These are phyloP conservation scores for Festucalex cinctus DNA, from an alignment of 2,113 vertebrate genomes.

Conservation along the genomic window DNA sequence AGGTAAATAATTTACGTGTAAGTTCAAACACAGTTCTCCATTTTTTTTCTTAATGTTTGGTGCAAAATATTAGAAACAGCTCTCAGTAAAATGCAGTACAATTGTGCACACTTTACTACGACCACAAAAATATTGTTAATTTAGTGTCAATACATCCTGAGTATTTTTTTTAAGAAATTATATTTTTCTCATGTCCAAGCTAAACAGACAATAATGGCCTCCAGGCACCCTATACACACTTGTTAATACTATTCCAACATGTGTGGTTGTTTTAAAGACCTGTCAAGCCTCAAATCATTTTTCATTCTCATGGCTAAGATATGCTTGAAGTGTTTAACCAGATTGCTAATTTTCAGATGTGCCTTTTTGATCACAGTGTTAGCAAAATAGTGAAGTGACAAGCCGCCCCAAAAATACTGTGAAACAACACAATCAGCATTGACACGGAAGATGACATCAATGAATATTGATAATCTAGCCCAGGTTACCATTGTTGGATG, in stretches of 20 bases:
- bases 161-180: background rate
- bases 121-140: too few relatives aligned
- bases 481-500: background rate
- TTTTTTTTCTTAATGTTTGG: too few relatives aligned
- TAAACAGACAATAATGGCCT: background rate
- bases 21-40: slow-evolving; percentile 25
- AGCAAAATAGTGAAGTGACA: background rate
- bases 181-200: background rate
- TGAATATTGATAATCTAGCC: background rate
- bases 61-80: too few relatives aligned
- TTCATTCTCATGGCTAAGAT: background rate
- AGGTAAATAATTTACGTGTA: slow-evolving; percentile 49
- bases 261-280: background rate
- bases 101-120: too few relatives aligned
- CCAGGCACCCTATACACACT: background rate
- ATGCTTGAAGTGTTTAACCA: background rate
- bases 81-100: too few relatives aligned
- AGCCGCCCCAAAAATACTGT: background rate
- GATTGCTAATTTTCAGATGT: background rate
- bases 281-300: background rate
- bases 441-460: background rate
- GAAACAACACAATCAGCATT: background rate
- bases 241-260: background rate
- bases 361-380: background rate
- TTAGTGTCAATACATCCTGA: too few relatives aligned